Conservation (phyloP, 2,888 invertebrate species). For the Sarcophaga carnaria region DNA sequence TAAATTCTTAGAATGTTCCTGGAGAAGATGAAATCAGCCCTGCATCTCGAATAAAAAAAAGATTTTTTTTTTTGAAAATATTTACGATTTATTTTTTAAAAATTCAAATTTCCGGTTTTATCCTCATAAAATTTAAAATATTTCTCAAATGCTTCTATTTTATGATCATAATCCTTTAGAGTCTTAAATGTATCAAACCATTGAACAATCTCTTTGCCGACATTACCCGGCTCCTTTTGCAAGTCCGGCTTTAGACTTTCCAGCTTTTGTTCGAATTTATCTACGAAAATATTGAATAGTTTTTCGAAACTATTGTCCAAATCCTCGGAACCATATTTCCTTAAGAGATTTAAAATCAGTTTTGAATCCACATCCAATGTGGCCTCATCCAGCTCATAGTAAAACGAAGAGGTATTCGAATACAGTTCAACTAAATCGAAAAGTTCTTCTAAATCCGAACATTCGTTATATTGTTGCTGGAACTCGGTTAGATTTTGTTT, state of each 20-base stretch:
- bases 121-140: constrained; percentile 42
- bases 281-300: constrained; percentile 51
- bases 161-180: constrained; percentile 40
- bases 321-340: constrained; percentile 61
- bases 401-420: constrained; percentile 61
- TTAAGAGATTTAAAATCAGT: constrained; percentile 25
- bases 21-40: too few relatives aligned
- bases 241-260: constrained; percentile 33
- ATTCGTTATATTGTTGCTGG: constrained; percentile 29
- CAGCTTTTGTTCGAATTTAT: constrained; percentile 42
- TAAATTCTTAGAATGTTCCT: too few relatives aligned
- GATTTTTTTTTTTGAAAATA: not conserved
- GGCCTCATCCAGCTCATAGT: constrained; percentile 36
- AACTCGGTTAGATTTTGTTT: constrained; percentile 61
- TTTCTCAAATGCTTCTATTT: constrained; percentile 41
- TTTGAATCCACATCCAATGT: constrained; percentile 34
- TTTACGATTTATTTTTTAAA: not conserved
- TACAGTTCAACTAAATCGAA: constrained; percentile 61
- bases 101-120: not conserved
- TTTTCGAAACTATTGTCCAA: constrained; percentile 60
- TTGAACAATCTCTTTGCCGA: constrained; percentile 17
- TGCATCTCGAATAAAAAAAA: too few relatives aligned
- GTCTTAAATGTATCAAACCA: constrained; percentile 44
- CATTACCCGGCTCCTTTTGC: not conserved
- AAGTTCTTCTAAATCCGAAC: constrained; percentile 43